Percentiles rank a stretch among this genome's conserved stretches.
phyloP scores from a whole-genome alignment of 2,888 invertebrate species.

The Mamestra brassicae region DNA sequence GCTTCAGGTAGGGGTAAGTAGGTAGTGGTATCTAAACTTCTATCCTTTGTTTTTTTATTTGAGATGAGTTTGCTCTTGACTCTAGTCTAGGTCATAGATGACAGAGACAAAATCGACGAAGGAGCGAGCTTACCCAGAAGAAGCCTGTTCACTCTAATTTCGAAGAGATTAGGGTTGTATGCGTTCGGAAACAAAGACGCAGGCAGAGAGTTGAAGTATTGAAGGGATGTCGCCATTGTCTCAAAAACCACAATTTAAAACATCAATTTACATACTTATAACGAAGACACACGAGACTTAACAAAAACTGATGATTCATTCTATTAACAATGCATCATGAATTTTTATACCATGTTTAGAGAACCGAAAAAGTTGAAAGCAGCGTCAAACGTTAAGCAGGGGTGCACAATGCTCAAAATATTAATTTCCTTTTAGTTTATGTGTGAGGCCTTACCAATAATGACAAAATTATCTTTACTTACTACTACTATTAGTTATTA shows the following conservation, averaged over 20 bases:
- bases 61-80: too few species aligned
- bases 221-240: background rate
- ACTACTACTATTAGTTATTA: too few species aligned
- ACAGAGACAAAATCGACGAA: too few species aligned
- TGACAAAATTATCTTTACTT: slow-evolving; percentile 5
- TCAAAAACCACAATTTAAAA: background rate
- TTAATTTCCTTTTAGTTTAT: background rate
- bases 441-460: slow-evolving; percentile 12
- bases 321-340: slow-evolving; percentile 10
- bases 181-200: too few species aligned
- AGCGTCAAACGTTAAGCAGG: background rate
- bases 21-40: too few species aligned
- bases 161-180: too few species aligned
- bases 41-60: background rate
- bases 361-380: background rate
- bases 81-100: too few species aligned
- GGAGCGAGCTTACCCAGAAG: too few species aligned
- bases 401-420: background rate
- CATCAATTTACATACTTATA: slow-evolving; percentile 2
- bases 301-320: slow-evolving; percentile 5
- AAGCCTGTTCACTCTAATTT: too few species aligned
- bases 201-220: background rate
- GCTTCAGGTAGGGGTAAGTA: background rate
- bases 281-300: too few species aligned
- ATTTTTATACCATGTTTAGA: background rate